Conservation (phyloP, 2,797 vertebrate species). For the Octomys mimax region DNA sequence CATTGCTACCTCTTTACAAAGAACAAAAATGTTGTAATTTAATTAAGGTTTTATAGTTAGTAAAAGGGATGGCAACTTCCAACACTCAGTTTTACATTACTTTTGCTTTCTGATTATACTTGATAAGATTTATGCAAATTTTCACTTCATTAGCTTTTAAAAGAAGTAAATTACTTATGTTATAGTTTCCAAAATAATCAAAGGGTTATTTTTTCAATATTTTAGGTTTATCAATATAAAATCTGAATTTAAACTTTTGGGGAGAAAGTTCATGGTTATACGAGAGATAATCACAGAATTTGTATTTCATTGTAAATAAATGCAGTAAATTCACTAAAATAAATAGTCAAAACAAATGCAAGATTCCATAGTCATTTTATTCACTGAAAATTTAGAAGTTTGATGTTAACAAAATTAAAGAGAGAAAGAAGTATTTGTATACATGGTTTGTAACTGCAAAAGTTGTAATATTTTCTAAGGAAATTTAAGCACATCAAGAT, state of each 20-base stretch:
- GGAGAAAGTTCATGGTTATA: not conserved
- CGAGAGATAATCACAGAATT: conserved; percentile 15
- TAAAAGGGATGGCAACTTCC: not conserved
- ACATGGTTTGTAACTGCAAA: not conserved
- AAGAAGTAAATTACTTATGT: not conserved
- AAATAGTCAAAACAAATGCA: not conserved
- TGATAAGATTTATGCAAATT: not conserved
- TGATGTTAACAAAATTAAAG: not conserved
- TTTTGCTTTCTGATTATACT: conserved; percentile 7
- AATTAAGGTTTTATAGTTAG: not conserved
- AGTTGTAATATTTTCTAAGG: not conserved
- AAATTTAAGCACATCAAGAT: not conserved
- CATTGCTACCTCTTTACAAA: not conserved
- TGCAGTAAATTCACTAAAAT: not conserved
- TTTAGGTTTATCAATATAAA: conserved; percentile 27
- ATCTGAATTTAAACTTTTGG: conserved; percentile 19
- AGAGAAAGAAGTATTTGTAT: not conserved
- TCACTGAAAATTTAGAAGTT: conserved; percentile 16
- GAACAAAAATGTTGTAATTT: not conserved
- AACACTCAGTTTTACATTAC: not conserved
- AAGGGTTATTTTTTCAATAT: not conserved
- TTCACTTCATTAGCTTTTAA: not conserved
- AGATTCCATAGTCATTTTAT: not conserved
- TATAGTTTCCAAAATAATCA: conserved; percentile 14
- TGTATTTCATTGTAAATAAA: not conserved